Evolutionary conservation across 2,888 invertebrate species (phyloP), one percentile per base, ranked within the genome.

Genomic region (Hecatera dysodea): DNA sequence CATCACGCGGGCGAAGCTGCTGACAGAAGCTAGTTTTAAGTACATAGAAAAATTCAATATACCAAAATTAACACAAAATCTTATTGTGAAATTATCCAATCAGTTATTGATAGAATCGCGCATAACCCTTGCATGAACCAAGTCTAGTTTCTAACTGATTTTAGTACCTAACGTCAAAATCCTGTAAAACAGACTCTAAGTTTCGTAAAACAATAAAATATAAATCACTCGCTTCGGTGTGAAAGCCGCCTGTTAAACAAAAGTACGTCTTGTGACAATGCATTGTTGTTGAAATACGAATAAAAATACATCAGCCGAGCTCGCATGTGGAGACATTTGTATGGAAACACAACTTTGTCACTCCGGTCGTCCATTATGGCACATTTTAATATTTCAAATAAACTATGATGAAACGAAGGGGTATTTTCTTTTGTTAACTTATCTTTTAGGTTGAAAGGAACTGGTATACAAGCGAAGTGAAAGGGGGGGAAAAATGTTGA

Each of bases 271-370:
- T 75, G 75, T 80, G 80, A 83, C 80, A 84, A 85, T 79, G 78
- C 78, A 85, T 86, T 85, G 85, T 83, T 74, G 81, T 74, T 78
- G 78, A 85, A 84, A 86, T 83, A 84, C 75, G 74, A 80, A 86
- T 82, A 82, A 78, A 85, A 80, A 80, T 85, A 77, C 75, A 62
- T 72, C 84, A 83, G 48, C 66, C 61, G 59, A 59, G 60, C 60
- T 70, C 48, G 56, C 68, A 63, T 70, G 62, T 66, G 64, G 63
- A 44, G 56, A 80, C 59, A 67, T 73, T 77, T 68, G 52, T 50
- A 46, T 52, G 29, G 46, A 65, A 44, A 52, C 22, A 55, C 63
- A 80, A 78, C 72, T 81, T 80, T 78, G 79, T 80, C 81, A 81
- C 78, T 81, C 70, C n/a, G 44, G 29, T 15, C 52, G 48, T 50